Base-by-base conservation (phyloP, 2,113 vertebrate species). In the Chaetorhynchus papuensis region DNA sequence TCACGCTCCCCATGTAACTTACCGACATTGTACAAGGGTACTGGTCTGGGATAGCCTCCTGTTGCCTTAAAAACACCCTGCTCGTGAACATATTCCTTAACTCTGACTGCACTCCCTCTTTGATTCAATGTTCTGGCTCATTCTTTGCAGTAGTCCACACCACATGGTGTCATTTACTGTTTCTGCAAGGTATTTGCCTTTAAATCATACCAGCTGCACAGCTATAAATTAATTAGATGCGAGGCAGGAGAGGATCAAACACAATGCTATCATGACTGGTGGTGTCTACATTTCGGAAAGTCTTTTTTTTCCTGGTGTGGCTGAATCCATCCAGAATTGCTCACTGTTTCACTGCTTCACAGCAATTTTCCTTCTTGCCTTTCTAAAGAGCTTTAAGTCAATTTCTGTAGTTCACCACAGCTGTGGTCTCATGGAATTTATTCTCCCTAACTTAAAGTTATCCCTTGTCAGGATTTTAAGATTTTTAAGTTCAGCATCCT, bases 171-270 rank as follows among this genome's bases (percentile, higher is more conserved):
- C 44, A 79, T 76, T 84, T 78, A 59, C 27, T 16, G 4, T 70
- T 95, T 87, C 93, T 89, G 74, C 44, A 87, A 89, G 47, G 69
- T 84, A 83, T 95, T 75, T 94, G 77, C 49, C 83, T 85, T 81
- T 91, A 91, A 94, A 82, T 85, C 65, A 94, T 42, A 68, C 15
- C 61, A 82, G 35, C 35, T 94, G 74, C 57, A 91, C 65, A 68
- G 22, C 57, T 79, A 64, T 82, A 87, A 94, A 89, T 91, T 87
- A 89, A 87, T 82, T 68, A 82, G 49, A 35, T 23, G 49, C 41
- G 74, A 91, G 35, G 61, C 31, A 84, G 31, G 22, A 89, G 65
- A 87, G 49, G 77, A 82, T 47, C 35, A 82, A 79, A 78, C 9
- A 15, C 11, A n/a, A 26, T 28, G n/a, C 20, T 76, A 22, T 47